Percentiles rank a stretch among this genome's conserved stretches.
phyloP scores from a whole-genome alignment of 1,140 invertebrate genomes.

The Drosophila lini region DNA sequence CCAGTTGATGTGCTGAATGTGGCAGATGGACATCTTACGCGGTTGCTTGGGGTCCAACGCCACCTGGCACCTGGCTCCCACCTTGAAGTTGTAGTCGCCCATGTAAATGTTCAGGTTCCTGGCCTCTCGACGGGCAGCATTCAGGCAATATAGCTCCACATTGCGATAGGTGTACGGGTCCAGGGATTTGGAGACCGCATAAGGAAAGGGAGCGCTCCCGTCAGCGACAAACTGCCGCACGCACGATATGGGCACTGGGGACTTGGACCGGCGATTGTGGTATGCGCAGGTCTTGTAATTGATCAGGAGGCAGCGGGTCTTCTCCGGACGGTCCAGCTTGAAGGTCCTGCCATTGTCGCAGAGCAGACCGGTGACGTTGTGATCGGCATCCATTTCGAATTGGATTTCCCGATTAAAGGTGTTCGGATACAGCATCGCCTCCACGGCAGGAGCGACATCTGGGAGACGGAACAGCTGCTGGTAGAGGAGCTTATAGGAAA shows the following conservation, averaged over 20 bases:
- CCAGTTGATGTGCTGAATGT: conserved; percentile 90
- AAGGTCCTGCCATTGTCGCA: conserved; percentile 84
- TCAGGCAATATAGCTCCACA: conserved; percentile 94
- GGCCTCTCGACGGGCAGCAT: conserved; percentile 88
- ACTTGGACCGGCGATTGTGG: conserved; percentile 43
- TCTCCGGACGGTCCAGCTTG: conserved; percentile 75
- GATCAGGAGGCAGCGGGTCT: conserved; percentile 71
- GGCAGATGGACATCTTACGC: conserved; percentile 86
- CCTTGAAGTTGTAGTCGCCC: conserved; percentile 86
- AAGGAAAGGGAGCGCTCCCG: conserved; percentile 92
- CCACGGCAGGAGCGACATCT: conserved; percentile 89
- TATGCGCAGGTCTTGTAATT: conserved; percentile 80
- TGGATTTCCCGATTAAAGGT: conserved; percentile 50
- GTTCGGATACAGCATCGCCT: conserved; percentile 89
- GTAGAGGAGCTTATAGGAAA: conserved; percentile 92
- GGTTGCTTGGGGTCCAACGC: conserved; percentile 86
- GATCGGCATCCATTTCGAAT: conserved; percentile 80
- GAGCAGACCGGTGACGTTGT: conserved; percentile 73
- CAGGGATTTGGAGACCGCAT: conserved; percentile 94
- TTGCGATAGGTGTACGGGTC: conserved; percentile 94
- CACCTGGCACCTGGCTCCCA: conserved; percentile 91
- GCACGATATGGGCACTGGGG: conserved; percentile 50
- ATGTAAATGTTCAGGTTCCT: conserved; percentile 84
- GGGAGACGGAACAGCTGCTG: conserved; percentile 90
- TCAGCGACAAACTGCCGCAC: conserved; percentile 46